Conservation (phyloP, 2,888 invertebrate species). For the Cosmopolites sordidus region DNA sequence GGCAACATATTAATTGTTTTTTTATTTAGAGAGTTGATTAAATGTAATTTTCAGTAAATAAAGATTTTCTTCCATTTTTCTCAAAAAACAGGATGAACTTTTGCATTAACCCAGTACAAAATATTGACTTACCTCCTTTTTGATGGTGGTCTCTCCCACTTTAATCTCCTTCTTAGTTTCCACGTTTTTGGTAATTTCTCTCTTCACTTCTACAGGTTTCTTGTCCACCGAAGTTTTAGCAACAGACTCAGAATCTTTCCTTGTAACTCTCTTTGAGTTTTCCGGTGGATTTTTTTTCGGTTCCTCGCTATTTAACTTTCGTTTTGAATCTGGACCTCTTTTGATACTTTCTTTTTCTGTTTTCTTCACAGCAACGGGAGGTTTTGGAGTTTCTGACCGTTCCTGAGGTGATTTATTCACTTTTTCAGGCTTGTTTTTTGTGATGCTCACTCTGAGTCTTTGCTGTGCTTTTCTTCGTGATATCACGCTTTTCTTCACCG, state of each 20-base stretch:
- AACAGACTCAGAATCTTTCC: constrained; percentile 31
- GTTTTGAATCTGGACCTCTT: not conserved
- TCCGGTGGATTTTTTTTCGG: not conserved
- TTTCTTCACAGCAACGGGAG: not conserved
- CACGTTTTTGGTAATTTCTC: constrained; percentile 30
- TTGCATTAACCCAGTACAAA: no score
- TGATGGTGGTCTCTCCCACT: constrained; percentile 15
- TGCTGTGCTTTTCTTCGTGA: constrained; percentile 31
- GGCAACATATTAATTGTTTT: no score
- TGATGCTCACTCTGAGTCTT: constrained; percentile 19
- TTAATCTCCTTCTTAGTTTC: constrained; percentile 25
- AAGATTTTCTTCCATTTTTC: no score
- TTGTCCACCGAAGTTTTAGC: constrained; percentile 25
- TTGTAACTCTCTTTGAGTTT: constrained; percentile 25
- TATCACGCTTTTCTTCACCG: constrained; percentile 34
- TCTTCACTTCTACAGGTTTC: constrained; percentile 36
- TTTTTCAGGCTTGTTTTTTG: constrained; percentile 5
- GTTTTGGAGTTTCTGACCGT: not conserved
- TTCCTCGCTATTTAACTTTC: not conserved
- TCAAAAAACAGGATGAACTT: no score
- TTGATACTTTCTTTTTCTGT: not conserved
- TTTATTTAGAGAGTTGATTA: no score
- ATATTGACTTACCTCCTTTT: constrained; percentile 19
- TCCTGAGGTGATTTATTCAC: not conserved
- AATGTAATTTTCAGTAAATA: no score